Base-by-base conservation (phyloP, 1,140 invertebrate genomes). In the Ridgeia piscesae region DNA sequence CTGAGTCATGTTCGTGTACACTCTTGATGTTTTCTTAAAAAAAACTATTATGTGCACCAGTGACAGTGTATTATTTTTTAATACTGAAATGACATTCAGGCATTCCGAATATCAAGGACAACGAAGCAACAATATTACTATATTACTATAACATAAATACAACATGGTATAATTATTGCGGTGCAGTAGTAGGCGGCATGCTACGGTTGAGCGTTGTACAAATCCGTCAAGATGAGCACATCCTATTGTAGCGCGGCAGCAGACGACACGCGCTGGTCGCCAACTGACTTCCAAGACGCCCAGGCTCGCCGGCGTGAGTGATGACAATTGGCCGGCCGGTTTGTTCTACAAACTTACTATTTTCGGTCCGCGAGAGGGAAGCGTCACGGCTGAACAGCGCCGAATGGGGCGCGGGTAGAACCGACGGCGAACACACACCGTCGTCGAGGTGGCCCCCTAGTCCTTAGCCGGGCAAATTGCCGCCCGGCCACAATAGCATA, bases 321-420 rank as follows among this genome's bases (percentile, higher is more conserved):
- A 77, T 77, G 58, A 77, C 58, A 31, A 77, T 77, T 21, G 58
- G 17, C 17, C 8, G 58, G 58, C 58, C 58, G 58, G 58, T 77
- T 77, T 77, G 58, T 77, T 77, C 58, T 77, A 77, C 58, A 77
- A 77, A 77, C 58, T 77, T 77, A 77, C 58, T 77, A 77, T 77
- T 77, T 77, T 77, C 58, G 58, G 58, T 77, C 58, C 58, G 58
- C 58, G 27, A 77, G 27, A 77, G 27, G 58, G 58, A 77, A 77
- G 58, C 58, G 58, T 77, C 58, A 77, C 58, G 58, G 58, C 58
- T 77, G 58, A 77, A 77, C 27, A 77, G 58, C 58, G 14, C 58
- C 58, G 58, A 17, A 77, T 77, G 58, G 58, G 11, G 58, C 17
- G 58, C 58, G 58, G 58, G 58, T 77, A 77, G 27, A 77, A 21